Evolutionary conservation across 2,113 vertebrate genomes (phyloP).

Genomic region (Tachycineta bicolor): DNA sequence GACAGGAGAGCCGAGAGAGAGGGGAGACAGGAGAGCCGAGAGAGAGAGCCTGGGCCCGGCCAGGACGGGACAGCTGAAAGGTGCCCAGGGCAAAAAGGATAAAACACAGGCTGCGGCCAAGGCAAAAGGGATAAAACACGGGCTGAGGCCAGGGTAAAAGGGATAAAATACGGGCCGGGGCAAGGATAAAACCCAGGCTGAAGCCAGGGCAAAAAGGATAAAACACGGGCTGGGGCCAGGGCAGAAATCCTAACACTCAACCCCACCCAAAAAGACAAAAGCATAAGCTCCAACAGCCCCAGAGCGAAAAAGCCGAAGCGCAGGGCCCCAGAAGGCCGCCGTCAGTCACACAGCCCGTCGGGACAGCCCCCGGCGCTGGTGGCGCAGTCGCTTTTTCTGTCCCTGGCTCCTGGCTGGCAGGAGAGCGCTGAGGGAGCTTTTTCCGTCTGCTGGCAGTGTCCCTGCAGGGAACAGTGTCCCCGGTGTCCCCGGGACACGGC

Average conservation of each 20-base stretch:
- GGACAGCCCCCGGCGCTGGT: too few relatives aligned
- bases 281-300: too few relatives aligned
- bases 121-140: background rate
- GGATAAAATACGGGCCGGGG: background rate
- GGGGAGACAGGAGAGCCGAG: too few relatives aligned
- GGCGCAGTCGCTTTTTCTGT: too few relatives aligned
- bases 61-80: background rate
- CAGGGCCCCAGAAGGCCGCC: background rate
- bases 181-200: too few relatives aligned
- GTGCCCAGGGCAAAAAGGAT: too few relatives aligned
- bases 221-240: background rate
- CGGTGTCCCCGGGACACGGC: background rate
- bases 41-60: background rate
- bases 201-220: background rate
- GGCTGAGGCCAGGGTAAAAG: background rate
- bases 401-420: too few relatives aligned
- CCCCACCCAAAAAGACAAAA: background rate
- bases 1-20: too few relatives aligned
- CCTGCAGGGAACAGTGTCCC: background rate
- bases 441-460: background rate
- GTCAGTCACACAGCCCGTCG: too few relatives aligned
- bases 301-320: background rate
- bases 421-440: background rate
- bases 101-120: too few relatives aligned
- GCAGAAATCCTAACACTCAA: background rate